Conservation (phyloP, 2,797 vertebrate genomes). For the Argya squamiceps region DNA sequence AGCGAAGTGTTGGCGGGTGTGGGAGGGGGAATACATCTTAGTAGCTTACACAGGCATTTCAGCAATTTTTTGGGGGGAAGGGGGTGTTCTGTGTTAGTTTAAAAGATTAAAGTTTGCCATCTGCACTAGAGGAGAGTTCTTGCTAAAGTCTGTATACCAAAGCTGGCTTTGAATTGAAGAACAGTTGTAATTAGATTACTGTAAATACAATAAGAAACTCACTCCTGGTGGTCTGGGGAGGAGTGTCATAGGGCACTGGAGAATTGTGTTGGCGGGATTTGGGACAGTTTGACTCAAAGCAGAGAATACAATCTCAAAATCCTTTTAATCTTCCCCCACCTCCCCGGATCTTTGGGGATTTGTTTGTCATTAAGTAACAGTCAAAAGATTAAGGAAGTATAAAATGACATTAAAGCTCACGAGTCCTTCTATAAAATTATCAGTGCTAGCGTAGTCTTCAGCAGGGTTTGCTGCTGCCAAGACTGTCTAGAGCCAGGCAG, state of each 20-base stretch:
- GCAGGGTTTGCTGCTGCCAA: slow-evolving; percentile 3
- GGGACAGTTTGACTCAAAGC: slow-evolving; percentile 80
- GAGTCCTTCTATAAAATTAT: slow-evolving; percentile 60
- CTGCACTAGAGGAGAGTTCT: slow-evolving; percentile 28
- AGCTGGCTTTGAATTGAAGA: slow-evolving; percentile 76
- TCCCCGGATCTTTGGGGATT: slow-evolving; percentile 79
- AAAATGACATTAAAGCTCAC: slow-evolving; percentile 66
- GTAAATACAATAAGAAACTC: slow-evolving; percentile 85
- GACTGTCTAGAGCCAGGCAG: neutral
- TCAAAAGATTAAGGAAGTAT: slow-evolving; percentile 67
- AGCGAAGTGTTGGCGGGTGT: neutral
- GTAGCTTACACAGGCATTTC: slow-evolving; percentile 33
- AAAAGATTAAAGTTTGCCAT: slow-evolving; percentile 76
- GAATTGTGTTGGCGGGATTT: slow-evolving; percentile 76
- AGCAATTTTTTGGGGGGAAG: neutral
- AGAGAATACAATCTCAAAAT: slow-evolving; percentile 78
- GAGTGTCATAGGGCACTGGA: slow-evolving; percentile 70
- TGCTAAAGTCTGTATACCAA: slow-evolving; percentile 73
- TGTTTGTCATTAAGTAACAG: slow-evolving; percentile 82
- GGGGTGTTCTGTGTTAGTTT: slow-evolving; percentile 59
- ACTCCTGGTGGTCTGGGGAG: slow-evolving; percentile 84
- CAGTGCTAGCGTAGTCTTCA: slow-evolving; percentile 17
- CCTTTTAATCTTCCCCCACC: slow-evolving; percentile 76
- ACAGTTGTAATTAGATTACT: slow-evolving; percentile 88
- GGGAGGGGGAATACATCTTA: neutral